phyloP scores from a whole-genome alignment of 2,113 vertebrate species.

The Otus sunia region DNA sequence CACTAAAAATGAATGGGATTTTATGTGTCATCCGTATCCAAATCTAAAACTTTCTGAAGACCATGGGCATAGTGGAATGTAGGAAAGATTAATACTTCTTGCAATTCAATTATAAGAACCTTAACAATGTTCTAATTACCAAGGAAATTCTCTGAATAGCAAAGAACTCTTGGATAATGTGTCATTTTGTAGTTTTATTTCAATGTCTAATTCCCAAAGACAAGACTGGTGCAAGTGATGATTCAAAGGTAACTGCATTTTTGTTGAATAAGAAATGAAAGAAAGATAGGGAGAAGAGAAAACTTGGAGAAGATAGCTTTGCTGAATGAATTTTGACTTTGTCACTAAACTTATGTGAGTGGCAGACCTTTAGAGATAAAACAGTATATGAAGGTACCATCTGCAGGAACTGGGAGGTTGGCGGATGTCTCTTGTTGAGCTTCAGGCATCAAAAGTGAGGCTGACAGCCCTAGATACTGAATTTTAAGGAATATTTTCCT shows the following conservation, averaged over 20 bases:
- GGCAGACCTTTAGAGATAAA: constrained; percentile 56
- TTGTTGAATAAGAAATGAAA: constrained; percentile 20
- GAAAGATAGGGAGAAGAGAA: constrained; percentile 10
- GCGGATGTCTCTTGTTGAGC: constrained; percentile 15
- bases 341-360: constrained; percentile 58
- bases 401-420: constrained; percentile 29
- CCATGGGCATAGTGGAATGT: background rate
- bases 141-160: background rate
- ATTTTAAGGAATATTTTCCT: constrained; percentile 43
- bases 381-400: constrained; percentile 45
- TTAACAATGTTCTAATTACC: constrained; percentile 29
- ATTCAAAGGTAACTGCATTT: background rate
- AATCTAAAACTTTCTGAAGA: background rate
- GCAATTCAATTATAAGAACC: background rate
- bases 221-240: background rate
- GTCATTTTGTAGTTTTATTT: constrained; percentile 2
- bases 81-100: constrained; percentile 15
- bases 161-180: background rate
- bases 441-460: constrained; percentile 39
- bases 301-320: constrained; percentile 46
- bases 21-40: background rate
- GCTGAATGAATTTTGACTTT: constrained; percentile 56
- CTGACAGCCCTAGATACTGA: constrained; percentile 24
- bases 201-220: constrained; percentile 16
- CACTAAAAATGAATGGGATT: background rate